phyloP scores from a whole-genome alignment of 1,140 invertebrate species.

The Agrilus planipennis region DNA sequence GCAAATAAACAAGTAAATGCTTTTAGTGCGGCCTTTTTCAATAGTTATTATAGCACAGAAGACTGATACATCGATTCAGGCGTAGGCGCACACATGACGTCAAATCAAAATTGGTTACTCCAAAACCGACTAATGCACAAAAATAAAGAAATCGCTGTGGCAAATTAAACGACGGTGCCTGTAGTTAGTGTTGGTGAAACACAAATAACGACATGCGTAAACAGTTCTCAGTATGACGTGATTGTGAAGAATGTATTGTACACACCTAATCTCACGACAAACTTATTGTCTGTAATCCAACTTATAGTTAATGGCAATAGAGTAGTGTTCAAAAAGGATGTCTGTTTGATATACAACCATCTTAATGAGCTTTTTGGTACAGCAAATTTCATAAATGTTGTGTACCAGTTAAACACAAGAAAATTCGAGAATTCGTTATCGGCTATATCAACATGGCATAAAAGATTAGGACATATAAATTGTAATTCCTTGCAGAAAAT shows the following conservation, averaged over 20 bases:
- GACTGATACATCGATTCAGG: conserved; percentile 14
- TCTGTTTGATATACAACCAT: conserved; percentile 14
- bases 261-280: conserved; percentile 18
- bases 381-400: conserved; percentile 12
- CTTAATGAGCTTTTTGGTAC: not conserved
- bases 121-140: no score
- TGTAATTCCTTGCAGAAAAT: conserved; percentile 11
- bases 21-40: no score
- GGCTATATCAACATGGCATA: no score
- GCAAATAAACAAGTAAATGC: no score
- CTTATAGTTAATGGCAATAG: conserved; percentile 18
- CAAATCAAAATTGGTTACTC: not conserved
- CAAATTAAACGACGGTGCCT: no score
- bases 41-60: no score
- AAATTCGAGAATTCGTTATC: conserved; percentile 9
- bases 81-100: not conserved
- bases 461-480: conserved; percentile 24
- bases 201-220: no score
- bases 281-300: conserved; percentile 17
- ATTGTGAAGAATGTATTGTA: no score
- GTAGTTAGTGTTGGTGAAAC: no score
- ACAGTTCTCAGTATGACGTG: no score
- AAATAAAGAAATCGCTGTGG: no score
- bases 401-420: conserved; percentile 20
- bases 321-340: conserved; percentile 13